Evolutionary conservation across 1,140 invertebrate species (phyloP).

Genomic region (Diachasmimorpha longicaudata): DNA sequence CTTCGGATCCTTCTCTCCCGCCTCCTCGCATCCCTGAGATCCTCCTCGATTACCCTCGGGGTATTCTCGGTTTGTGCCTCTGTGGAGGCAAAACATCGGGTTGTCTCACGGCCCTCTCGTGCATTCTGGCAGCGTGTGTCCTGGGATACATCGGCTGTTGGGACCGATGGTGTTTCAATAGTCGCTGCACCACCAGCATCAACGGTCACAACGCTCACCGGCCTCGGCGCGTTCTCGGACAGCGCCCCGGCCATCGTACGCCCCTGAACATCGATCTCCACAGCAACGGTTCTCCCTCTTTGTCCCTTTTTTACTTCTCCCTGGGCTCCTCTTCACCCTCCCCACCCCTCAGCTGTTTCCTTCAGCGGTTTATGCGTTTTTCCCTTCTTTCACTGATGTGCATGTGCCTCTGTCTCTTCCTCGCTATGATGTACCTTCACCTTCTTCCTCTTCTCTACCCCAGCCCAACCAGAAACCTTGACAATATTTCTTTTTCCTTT

Average conservation of each 20-base stretch:
- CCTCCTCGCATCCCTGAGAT: conserved; percentile 47
- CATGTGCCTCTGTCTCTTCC: not conserved
- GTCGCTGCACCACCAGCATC: conserved; percentile 35
- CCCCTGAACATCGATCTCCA: conserved; percentile 52
- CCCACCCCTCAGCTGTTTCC: not conserved
- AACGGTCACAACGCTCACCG: conserved; percentile 56
- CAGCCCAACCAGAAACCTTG: not conserved
- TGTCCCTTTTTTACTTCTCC: conserved; percentile 14
- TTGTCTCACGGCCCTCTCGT: conserved; percentile 21
- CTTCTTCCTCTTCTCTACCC: not conserved
- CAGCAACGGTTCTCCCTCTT: conserved; percentile 30
- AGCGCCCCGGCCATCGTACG: conserved; percentile 57
- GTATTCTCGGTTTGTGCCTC: conserved; percentile 56
- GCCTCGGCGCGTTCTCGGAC: conserved; percentile 57
- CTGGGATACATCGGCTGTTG: conserved; percentile 7
- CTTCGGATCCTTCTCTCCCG: conserved; percentile 52
- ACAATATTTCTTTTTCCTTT: conserved; percentile 3
- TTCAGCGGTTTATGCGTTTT: not conserved
- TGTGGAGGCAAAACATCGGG: conserved; percentile 52
- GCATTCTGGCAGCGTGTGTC: conserved; percentile 20
- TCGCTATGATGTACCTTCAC: not conserved
- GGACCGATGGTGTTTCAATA: not conserved
- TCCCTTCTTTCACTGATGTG: not conserved
- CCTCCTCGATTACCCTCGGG: conserved; percentile 32
- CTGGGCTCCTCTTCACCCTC: not conserved